These are phyloP conservation scores for Drosophila albomicans DNA, from an alignment of 1,140 invertebrate genomes.

Conservation along the genomic window DNA sequence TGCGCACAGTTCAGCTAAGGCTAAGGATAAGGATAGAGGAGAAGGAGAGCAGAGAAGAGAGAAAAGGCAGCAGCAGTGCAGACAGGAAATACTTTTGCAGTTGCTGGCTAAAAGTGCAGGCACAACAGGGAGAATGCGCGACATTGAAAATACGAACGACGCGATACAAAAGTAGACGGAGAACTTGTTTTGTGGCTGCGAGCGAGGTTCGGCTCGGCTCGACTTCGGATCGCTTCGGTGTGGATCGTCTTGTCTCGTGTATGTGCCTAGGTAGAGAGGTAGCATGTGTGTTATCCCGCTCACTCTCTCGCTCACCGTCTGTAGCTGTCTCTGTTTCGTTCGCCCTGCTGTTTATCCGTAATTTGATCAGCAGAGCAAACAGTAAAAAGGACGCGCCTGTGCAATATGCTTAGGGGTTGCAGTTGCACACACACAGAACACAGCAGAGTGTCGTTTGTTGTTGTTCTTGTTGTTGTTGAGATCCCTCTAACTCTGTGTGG, in stretches of 20 bases:
- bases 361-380: conserved; percentile 71
- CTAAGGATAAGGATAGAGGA: conserved; percentile 53
- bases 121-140: conserved; percentile 33
- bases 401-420: conserved; percentile 75
- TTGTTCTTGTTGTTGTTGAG: conserved; percentile 2
- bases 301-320: not conserved
- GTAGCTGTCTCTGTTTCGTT: not conserved
- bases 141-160: conserved; percentile 40
- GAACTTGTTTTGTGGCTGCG: conserved; percentile 47
- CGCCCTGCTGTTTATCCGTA: conserved; percentile 55
- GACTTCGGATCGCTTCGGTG: not conserved
- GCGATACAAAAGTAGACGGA: conserved; percentile 38
- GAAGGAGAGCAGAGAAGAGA: not conserved
- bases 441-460: no score
- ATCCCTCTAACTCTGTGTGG: conserved; percentile 15
- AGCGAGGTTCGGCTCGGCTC: not conserved
- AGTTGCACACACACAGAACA: conserved; percentile 18
- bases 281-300: not conserved
- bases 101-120: conserved; percentile 36
- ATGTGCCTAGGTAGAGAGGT: conserved; percentile 49
- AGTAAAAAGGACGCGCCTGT: conserved; percentile 77
- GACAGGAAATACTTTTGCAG: conserved; percentile 43
- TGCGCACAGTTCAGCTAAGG: conserved; percentile 27
- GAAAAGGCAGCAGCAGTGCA: not conserved
- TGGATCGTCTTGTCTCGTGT: not conserved